Evolutionary conservation across 2,888 invertebrate species (phyloP).

Genomic region (Sacculina carcini): DNA sequence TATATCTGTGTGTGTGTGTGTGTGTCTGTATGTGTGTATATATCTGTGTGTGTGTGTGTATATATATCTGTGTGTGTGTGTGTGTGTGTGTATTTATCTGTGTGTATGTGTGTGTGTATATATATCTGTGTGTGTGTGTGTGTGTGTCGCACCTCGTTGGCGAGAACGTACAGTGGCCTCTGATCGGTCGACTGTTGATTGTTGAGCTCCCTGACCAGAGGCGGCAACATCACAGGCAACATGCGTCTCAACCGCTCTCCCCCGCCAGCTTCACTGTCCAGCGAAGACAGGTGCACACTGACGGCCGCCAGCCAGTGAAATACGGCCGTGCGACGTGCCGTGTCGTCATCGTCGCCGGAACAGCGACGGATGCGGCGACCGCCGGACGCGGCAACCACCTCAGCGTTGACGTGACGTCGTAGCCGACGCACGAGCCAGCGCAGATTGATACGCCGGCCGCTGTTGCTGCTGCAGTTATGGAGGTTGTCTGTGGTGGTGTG

Average conservation of each 20-base stretch:
- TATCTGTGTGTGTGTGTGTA: too few relatives aligned
- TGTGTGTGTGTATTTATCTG: too few relatives aligned
- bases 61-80: too few relatives aligned
- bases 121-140: too few relatives aligned
- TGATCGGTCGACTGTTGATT: constrained; percentile 33
- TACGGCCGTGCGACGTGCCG: constrained; percentile 33
- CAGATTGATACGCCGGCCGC: constrained; percentile 22
- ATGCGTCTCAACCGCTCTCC: constrained; percentile 29
- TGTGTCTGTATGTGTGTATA: too few relatives aligned
- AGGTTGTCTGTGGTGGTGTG: too few relatives aligned
- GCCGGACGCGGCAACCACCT: constrained; percentile 35
- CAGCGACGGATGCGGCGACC: background rate
- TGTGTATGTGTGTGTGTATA: too few relatives aligned
- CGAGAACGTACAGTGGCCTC: constrained; percentile 31
- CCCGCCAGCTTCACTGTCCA: too few relatives aligned
- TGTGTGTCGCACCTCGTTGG: constrained; percentile 34
- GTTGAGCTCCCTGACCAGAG: constrained; percentile 49
- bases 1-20: too few relatives aligned
- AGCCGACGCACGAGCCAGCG: constrained; percentile 47
- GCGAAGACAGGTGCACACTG: constrained; percentile 34
- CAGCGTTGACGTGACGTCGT: constrained; percentile 45
- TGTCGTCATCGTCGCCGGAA: background rate
- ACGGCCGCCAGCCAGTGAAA: constrained; percentile 61
- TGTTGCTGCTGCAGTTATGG: constrained; percentile 12
- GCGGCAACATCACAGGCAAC: constrained; percentile 38